Conservation (phyloP, 2,888 invertebrate genomes). For the Oconnorella tubifera region DNA sequence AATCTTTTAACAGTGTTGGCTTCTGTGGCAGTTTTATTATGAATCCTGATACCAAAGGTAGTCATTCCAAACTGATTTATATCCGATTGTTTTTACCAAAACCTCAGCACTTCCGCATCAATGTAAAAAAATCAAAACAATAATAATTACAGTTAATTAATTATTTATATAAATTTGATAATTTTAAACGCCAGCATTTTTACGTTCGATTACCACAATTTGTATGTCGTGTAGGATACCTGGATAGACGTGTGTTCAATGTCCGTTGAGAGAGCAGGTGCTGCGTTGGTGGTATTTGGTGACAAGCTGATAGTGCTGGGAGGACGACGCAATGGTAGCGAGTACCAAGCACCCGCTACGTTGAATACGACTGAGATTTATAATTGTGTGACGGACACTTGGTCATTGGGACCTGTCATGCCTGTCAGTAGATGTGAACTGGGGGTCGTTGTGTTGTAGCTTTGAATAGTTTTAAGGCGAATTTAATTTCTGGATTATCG, state of each 20-base stretch:
- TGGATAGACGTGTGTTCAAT: slow-evolving; percentile 73
- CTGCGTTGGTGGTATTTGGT: slow-evolving; percentile 78
- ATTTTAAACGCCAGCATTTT: not conserved
- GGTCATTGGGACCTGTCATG: slow-evolving; percentile 75
- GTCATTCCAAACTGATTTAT: too few species aligned
- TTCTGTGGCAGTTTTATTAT: too few species aligned
- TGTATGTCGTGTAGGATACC: too few species aligned
- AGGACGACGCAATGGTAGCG: slow-evolving; percentile 67
- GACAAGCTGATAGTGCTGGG: slow-evolving; percentile 86
- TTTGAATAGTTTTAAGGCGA: too few species aligned
- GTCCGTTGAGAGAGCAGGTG: slow-evolving; percentile 78
- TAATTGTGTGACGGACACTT: slow-evolving; percentile 72
- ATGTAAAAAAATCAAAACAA: too few species aligned
- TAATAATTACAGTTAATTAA: too few species aligned
- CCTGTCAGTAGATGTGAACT: slow-evolving; percentile 56
- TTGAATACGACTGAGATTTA: slow-evolving; percentile 79
- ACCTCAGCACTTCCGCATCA: too few species aligned
- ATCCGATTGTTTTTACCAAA: too few species aligned
- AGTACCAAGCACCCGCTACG: slow-evolving; percentile 56
- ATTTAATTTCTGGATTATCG: too few species aligned
- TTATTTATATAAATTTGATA: too few species aligned
- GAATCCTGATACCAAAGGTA: too few species aligned
- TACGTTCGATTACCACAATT: slow-evolving; percentile 17
- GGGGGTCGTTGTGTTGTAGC: not conserved
- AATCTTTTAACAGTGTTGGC: too few species aligned